Percentiles rank a stretch among this genome's conserved stretches.
phyloP scores from a whole-genome alignment of 1,140 invertebrate genomes.

The Drosophila grimshawi region DNA sequence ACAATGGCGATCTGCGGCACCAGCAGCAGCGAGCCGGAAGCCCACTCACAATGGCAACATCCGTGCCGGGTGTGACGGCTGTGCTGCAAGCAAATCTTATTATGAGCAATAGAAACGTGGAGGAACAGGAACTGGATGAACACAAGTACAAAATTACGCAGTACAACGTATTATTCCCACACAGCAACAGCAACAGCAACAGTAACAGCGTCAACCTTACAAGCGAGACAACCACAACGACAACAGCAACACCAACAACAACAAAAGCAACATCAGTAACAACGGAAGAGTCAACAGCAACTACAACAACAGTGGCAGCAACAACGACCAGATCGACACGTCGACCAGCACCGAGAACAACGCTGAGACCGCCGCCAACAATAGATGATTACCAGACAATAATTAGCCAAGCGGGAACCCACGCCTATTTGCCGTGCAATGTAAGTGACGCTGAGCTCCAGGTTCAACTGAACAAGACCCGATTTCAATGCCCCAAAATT shows the following conservation, averaged over 20 bases:
- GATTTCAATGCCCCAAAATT: conserved; percentile 12
- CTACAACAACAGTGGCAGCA: conserved; percentile 19
- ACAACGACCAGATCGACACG: conserved; percentile 64
- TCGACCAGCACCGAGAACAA: conserved; percentile 66
- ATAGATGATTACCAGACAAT: conserved; percentile 87
- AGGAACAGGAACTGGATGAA: conserved; percentile 55
- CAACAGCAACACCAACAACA: conserved; percentile 8
- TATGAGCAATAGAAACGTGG: conserved; percentile 76
- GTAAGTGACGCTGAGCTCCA: conserved; percentile 84
- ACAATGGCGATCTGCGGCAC: conserved; percentile 57
- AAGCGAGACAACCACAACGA: conserved; percentile 4
- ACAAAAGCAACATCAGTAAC: conserved; percentile 26
- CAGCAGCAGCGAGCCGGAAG: conserved; percentile 5
- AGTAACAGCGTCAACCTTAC: background rate
- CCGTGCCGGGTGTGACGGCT: conserved; percentile 35
- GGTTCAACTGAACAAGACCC: background rate
- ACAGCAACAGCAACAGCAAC: conserved; percentile 11
- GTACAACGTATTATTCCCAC: conserved; percentile 45
- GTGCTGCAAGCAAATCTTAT: conserved; percentile 72
- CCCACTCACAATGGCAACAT: conserved; percentile 36
- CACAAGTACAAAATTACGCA: conserved; percentile 69
- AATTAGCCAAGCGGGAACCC: conserved; percentile 93
- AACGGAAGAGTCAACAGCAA: conserved; percentile 25
- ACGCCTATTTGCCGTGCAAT: conserved; percentile 94
- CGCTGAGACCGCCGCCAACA: conserved; percentile 75